Percentiles rank a stretch among this genome's conserved stretches.
phyloP scores from a whole-genome alignment of 2,888 invertebrate species.

The Hydrotaea diabolus region DNA sequence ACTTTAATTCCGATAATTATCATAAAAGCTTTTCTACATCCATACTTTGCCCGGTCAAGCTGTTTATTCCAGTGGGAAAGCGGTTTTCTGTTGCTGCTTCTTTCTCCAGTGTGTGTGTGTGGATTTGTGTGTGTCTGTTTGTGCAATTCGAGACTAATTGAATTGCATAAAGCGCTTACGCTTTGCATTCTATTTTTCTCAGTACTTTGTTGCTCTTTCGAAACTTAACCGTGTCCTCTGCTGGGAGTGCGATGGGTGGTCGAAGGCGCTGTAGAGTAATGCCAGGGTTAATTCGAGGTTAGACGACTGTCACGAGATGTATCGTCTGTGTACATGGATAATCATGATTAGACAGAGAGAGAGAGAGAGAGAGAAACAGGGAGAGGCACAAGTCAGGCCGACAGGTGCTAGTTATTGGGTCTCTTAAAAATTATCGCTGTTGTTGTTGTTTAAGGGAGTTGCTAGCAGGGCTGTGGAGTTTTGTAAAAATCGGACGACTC shows the following conservation, averaged over 20 bases:
- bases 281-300: constrained; percentile 33
- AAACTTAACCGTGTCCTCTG: not conserved
- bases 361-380: not conserved
- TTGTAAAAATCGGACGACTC: too few relatives aligned
- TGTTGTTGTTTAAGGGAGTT: not conserved
- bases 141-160: constrained; percentile 27
- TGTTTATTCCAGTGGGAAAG: not conserved
- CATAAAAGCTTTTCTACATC: constrained; percentile 8
- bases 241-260: not conserved
- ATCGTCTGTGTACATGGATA: not conserved
- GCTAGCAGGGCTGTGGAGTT: not conserved
- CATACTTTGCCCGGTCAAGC: not conserved
- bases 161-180: constrained; percentile 2
- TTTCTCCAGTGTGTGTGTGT: too few relatives aligned
- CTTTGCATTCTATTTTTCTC: not conserved
- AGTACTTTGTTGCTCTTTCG: not conserved
- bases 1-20: constrained; percentile 24
- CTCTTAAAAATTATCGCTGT: not conserved
- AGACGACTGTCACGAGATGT: constrained; percentile 8
- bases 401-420: constrained; percentile 21
- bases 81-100: not conserved
- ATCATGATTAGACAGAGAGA: not conserved
- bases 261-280: not conserved
- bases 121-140: constrained; percentile 15
- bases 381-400: not conserved